Conservation (phyloP, 2,797 vertebrate species). For the Serranus cabrilla region DNA sequence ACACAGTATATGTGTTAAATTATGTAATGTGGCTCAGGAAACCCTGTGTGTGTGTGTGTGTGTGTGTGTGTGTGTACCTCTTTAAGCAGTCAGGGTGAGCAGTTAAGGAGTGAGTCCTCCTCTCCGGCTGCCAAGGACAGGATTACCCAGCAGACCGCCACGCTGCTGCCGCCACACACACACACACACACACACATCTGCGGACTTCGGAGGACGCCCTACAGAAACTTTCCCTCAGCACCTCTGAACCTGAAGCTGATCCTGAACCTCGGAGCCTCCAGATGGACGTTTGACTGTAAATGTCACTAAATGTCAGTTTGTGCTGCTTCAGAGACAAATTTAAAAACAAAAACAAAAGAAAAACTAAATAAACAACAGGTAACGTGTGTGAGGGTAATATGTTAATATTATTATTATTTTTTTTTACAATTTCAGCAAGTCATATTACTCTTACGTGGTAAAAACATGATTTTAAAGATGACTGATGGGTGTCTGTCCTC, state of each 20-base stretch:
- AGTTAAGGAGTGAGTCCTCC: conserved; percentile 31
- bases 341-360: no score
- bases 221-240: background rate
- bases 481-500: background rate
- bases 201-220: conserved; percentile 9
- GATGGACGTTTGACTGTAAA: background rate
- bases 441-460: background rate
- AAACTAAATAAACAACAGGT: background rate
- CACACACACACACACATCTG: background rate
- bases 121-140: conserved; percentile 50
- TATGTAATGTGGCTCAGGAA: conserved; percentile 7
- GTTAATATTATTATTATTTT: no score
- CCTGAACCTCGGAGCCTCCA: background rate
- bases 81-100: conserved; percentile 24
- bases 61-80: conserved; percentile 14
- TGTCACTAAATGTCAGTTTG: background rate
- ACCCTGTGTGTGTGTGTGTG: conserved; percentile 26
- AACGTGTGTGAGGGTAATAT: no score
- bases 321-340: background rate
- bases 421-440: no score
- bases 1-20: background rate
- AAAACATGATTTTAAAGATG: background rate
- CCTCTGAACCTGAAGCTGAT: conserved; percentile 25
- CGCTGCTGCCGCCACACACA: conserved; percentile 30
- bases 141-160: conserved; percentile 55